Evolutionary conservation across 2,113 vertebrate genomes (phyloP), one percentile per base, ranked within the genome.

Genomic region (Verasper variegatus): DNA sequence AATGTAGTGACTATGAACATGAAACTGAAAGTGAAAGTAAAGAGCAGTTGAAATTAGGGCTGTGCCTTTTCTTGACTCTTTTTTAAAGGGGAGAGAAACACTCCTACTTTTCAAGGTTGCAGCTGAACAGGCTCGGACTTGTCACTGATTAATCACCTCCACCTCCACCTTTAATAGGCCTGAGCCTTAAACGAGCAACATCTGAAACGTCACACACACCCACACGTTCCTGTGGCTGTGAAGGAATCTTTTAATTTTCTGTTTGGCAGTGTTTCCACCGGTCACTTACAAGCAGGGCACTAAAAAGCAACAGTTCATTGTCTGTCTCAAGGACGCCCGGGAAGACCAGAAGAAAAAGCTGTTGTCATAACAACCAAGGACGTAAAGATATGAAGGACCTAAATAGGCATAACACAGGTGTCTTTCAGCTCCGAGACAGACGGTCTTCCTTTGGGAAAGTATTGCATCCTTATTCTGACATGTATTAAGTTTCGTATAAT

Each of bases 11-110:
- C 15, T 57, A 5, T 18, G 59, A 73, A 85, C 67, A 12, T 15
- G 54, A 92, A 93, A 91, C 64, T 86, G 81, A 75, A 93, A 91
- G 67, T 86, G 81, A 75, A 74, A 76, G 81, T 76, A 72, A 76
- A 75, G 49, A 71, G 68, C 6, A 11, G 18, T 0, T 71, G 13
- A 17, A 2, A 54, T 2, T 42, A 42, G 12, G 12, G 40, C 40
- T 42, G 40, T 42, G 40, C 0, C 1, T 14, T 13, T 17, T 58
- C 5, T 13, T 11, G 23, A 27, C 31, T 31, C 31, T 31, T 31
- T 31, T 27, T 31, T 31, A 1, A 31, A 31, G 31, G 31, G 6
- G 31, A 31, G 31, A 31, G 31, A 31, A 31, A 31, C 51, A 1
- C 14, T 67, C 51, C 51, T 54, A 11, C 6, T 35, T 54, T 24